Evolutionary conservation across 2,797 vertebrate species (phyloP).

Genomic region (Astyanax mexicanus): DNA sequence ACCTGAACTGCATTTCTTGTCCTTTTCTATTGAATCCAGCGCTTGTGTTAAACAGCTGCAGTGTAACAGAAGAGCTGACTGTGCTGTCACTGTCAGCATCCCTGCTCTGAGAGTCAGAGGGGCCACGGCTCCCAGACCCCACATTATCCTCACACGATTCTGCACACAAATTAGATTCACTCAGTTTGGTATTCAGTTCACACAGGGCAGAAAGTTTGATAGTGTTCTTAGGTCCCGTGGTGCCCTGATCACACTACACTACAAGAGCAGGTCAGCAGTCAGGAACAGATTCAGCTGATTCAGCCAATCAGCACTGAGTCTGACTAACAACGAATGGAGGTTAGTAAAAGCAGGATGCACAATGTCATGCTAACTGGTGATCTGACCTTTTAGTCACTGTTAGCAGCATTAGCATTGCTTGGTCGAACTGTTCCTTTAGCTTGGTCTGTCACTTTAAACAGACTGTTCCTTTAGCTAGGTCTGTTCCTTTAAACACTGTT

Average conservation of each 20-base stretch:
- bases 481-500: no score
- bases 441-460: background rate
- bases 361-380: no score
- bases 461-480: no score
- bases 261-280: background rate
- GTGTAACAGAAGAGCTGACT: background rate
- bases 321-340: background rate
- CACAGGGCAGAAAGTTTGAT: background rate
- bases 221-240: background rate
- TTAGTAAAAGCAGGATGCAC: no score
- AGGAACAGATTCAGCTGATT: background rate
- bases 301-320: background rate
- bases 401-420: slow-evolving; percentile 11
- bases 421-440: background rate
- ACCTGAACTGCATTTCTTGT: background rate
- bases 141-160: background rate
- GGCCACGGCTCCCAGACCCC: background rate
- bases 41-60: background rate
- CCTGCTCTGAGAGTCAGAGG: background rate
- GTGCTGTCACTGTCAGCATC: background rate
- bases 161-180: background rate
- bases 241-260: background rate
- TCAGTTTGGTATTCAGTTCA: background rate
- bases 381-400: background rate
- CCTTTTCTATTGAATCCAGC: background rate